Conservation (phyloP, 2,888 invertebrate species). For the Chloroclystis v-ata region DNA sequence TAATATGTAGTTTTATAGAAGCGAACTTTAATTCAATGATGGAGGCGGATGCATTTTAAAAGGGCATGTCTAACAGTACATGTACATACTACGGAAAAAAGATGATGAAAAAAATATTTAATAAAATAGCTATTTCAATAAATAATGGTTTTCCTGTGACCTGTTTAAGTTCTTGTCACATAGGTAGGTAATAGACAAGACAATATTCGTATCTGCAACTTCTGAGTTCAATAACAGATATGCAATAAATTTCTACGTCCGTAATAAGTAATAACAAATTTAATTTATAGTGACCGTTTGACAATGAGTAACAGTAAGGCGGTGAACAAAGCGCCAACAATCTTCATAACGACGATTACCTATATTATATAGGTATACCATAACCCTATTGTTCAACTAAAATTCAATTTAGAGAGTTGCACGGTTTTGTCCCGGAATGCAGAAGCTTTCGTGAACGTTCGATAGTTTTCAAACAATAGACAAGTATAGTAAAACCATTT, state of each 20-base stretch:
- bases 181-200: too few species aligned
- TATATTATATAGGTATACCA: too few species aligned
- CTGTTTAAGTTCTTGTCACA: too few species aligned
- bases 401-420: constrained; percentile 24
- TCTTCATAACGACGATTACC: constrained; percentile 23
- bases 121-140: too few species aligned
- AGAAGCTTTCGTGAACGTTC: constrained; percentile 13
- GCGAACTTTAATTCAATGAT: too few species aligned
- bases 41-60: too few species aligned
- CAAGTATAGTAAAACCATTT: too few species aligned
- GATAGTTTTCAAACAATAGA: constrained; percentile 3
- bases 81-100: too few species aligned
- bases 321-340: constrained; percentile 21
- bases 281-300: constrained; percentile 26
- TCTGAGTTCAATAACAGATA: constrained; percentile 20
- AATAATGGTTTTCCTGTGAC: too few species aligned
- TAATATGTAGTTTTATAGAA: constrained; percentile 6
- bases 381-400: constrained; percentile 23
- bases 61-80: too few species aligned
- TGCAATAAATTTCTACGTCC: constrained; percentile 20
- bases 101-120: too few species aligned
- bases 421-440: constrained; percentile 15
- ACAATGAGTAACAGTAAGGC: constrained; percentile 27
- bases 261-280: constrained; percentile 24
- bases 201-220: too few species aligned